These are phyloP conservation scores for Parasteatoda lunata DNA, from an alignment of 2,888 invertebrate genomes.

Conservation along the genomic window DNA sequence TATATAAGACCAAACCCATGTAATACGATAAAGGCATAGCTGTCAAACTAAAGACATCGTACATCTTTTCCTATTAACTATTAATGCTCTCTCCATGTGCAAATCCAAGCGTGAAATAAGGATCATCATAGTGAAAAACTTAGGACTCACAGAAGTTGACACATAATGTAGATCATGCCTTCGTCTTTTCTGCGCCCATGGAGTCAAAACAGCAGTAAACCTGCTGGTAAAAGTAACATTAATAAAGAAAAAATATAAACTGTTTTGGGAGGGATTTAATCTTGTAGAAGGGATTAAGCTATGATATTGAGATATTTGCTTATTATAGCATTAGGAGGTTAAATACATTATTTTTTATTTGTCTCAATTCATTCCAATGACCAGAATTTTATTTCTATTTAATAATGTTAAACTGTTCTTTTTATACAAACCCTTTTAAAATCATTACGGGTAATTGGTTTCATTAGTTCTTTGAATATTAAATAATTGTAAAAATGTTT, in stretches of 20 bases:
- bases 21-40: slow-evolving; percentile 7
- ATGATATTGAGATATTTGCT: slow-evolving; percentile 11
- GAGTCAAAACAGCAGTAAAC: slow-evolving; percentile 49
- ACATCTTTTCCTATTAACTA: slow-evolving; percentile 28
- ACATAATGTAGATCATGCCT: slow-evolving; percentile 50
- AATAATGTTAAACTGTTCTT: no score
- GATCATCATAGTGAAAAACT: slow-evolving; percentile 44
- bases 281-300: slow-evolving; percentile 27
- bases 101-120: slow-evolving; percentile 52
- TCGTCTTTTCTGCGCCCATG: slow-evolving; percentile 7
- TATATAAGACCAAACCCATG: no score
- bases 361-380: neutral
- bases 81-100: slow-evolving; percentile 9
- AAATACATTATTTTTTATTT: neutral
- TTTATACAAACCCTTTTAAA: no score
- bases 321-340: neutral
- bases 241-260: slow-evolving; percentile 10
- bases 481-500: no score
- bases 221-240: slow-evolving; percentile 27
- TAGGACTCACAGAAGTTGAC: slow-evolving; percentile 38
- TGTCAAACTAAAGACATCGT: slow-evolving; percentile 9
- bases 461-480: no score
- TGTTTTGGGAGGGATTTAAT: neutral
- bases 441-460: no score
- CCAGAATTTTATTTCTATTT: no score